These are phyloP conservation scores for Dinocampus coccinellae DNA, from an alignment of 2,888 invertebrate species.

Conservation along the genomic window DNA sequence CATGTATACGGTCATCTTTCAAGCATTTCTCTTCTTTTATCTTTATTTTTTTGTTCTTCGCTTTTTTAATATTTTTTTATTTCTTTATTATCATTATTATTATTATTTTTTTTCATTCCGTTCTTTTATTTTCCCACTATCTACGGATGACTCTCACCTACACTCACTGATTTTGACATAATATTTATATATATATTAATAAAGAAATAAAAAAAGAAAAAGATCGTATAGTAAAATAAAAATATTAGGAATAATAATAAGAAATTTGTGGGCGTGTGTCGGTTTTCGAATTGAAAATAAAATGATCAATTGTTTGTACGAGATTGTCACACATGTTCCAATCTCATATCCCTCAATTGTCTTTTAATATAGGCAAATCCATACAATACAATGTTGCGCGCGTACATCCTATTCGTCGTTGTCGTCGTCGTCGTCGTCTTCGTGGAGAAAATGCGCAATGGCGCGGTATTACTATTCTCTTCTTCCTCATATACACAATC, in stretches of 20 bases:
- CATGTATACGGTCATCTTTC: constrained; percentile 32
- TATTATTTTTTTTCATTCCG: neutral
- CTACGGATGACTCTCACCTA: neutral
- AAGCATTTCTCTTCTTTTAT: constrained; percentile 25
- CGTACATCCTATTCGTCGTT: constrained; percentile 15
- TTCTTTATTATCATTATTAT: neutral
- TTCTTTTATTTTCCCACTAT: neutral
- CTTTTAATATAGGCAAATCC: constrained; percentile 12
- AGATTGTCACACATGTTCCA: neutral
- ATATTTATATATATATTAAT: neutral
- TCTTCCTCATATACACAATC: constrained; percentile 23
- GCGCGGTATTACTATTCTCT: constrained; percentile 12
- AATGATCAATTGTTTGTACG: constrained; percentile 10
- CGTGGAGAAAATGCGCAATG: constrained; percentile 21
- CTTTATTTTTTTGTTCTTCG: constrained; percentile 1
- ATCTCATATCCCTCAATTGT: constrained; percentile 14
- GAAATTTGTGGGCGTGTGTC: neutral
- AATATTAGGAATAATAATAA: neutral
- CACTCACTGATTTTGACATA: neutral
- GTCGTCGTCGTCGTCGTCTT: no score
- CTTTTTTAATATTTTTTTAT: neutral
- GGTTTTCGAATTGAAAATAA: neutral
- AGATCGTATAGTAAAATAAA: neutral
- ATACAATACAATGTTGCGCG: neutral
- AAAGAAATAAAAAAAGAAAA: neutral